Conservation (phyloP, 1,140 invertebrate genomes). For the Mya arenaria region DNA sequence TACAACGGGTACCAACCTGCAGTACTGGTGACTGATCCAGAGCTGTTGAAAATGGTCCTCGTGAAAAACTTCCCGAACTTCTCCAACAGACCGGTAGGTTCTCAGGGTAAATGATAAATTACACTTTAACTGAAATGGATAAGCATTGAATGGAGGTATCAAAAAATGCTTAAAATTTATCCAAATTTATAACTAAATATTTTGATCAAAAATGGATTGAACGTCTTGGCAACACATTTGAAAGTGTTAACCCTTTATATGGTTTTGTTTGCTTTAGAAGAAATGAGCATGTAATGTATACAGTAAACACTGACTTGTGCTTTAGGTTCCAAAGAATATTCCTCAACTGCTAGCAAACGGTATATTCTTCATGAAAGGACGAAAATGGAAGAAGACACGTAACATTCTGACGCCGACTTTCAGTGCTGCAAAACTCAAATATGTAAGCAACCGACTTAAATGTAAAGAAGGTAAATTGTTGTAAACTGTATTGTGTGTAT, state of each 20-base stretch:
- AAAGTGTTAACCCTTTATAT: no score
- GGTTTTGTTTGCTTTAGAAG: no score
- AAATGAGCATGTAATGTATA: no score
- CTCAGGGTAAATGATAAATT: no score
- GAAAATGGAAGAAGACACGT: constrained; percentile 27
- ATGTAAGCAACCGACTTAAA: neutral
- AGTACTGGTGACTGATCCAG: constrained; percentile 13
- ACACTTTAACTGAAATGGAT: no score
- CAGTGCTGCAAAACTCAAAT: constrained; percentile 44
- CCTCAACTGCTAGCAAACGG: constrained; percentile 21
- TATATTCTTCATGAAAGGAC: constrained; percentile 43
- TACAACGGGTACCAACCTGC: constrained; percentile 35
- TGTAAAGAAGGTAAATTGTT: neutral
- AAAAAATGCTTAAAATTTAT: no score
- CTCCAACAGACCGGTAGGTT: constrained; percentile 50
- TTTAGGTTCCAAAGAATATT: neutral
- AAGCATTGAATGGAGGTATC: no score
- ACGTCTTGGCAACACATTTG: no score
- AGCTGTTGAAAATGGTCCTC: constrained; percentile 38
- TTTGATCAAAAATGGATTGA: no score
- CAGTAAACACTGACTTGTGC: neutral
- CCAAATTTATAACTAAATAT: no score
- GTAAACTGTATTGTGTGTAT: neutral
- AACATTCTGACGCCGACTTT: constrained; percentile 51
- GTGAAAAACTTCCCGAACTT: constrained; percentile 55